phyloP scores from a whole-genome alignment of 1,140 invertebrate species.

The Saccostrea echinata region DNA sequence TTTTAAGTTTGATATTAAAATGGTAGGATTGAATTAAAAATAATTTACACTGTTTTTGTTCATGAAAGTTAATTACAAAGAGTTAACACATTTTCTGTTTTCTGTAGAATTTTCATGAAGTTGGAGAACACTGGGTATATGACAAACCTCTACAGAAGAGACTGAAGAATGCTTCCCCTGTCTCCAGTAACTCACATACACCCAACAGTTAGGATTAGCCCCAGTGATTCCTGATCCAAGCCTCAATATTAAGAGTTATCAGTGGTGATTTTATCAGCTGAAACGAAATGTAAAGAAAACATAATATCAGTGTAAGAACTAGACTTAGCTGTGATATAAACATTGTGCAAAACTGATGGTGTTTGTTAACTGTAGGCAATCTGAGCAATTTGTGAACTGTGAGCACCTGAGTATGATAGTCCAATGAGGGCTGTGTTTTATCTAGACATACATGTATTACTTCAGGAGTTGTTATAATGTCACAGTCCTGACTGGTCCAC shows the following conservation, averaged over 20 bases:
- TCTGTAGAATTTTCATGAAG: constrained; percentile 82
- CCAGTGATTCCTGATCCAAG: background rate
- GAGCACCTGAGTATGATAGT: too few species aligned
- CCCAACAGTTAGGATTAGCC: background rate
- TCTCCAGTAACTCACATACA: background rate
- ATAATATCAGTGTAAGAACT: background rate
- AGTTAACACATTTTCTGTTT: too few species aligned
- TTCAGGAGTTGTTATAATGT: too few species aligned
- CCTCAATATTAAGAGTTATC: background rate
- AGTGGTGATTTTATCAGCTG: background rate
- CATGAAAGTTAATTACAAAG: too few species aligned
- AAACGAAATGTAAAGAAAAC: background rate
- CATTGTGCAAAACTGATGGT: background rate
- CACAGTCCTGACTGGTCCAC: too few species aligned
- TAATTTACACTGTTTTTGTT: background rate
- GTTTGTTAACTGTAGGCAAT: too few species aligned
- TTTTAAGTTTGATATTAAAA: background rate
- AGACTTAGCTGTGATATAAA: constrained; percentile 3
- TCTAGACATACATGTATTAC: too few species aligned
- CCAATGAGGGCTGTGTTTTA: too few species aligned
- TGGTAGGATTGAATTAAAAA: background rate
- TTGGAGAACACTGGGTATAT: constrained; percentile 84
- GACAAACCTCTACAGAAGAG: constrained; percentile 80
- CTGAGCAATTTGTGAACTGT: too few species aligned
- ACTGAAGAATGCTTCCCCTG: constrained; percentile 48